These are phyloP conservation scores for Rhodinocichla rosea DNA, from an alignment of 2,113 vertebrate genomes.

Conservation along the genomic window DNA sequence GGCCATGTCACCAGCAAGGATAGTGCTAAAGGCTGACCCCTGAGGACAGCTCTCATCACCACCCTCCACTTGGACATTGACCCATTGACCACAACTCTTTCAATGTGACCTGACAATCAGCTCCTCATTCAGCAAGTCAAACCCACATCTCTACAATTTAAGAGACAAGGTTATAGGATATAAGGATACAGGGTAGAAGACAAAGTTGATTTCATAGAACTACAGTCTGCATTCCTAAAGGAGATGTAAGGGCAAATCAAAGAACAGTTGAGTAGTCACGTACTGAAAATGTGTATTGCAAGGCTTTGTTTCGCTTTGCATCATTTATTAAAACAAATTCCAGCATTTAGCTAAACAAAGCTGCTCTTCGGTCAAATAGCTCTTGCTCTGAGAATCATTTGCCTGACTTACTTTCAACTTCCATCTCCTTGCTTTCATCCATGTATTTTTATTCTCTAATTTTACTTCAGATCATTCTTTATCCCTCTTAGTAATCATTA, in stretches of 20 bases:
- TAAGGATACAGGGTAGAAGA: neutral
- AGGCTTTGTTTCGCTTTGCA: neutral
- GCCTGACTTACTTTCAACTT: neutral
- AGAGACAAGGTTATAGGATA: neutral
- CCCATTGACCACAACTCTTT: neutral
- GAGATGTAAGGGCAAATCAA: neutral
- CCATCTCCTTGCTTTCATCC: neutral
- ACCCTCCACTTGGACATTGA: neutral
- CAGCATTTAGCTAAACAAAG: neutral
- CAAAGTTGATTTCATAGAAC: neutral
- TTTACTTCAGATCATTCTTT: neutral
- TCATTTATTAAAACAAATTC: neutral
- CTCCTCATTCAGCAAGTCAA: neutral
- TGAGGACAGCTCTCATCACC: neutral
- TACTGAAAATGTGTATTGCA: neutral
- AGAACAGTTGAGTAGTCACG: neutral
- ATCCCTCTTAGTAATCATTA: neutral
- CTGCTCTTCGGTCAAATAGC: neutral
- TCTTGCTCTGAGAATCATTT: neutral
- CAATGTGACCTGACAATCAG: neutral
- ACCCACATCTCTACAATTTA: neutral
- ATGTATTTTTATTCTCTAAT: neutral
- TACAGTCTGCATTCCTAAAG: neutral
- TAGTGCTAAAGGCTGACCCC: neutral
- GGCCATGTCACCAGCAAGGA: neutral